phyloP scores from a whole-genome alignment of 2,888 invertebrate genomes.

The Zootermopsis nevadensis region DNA sequence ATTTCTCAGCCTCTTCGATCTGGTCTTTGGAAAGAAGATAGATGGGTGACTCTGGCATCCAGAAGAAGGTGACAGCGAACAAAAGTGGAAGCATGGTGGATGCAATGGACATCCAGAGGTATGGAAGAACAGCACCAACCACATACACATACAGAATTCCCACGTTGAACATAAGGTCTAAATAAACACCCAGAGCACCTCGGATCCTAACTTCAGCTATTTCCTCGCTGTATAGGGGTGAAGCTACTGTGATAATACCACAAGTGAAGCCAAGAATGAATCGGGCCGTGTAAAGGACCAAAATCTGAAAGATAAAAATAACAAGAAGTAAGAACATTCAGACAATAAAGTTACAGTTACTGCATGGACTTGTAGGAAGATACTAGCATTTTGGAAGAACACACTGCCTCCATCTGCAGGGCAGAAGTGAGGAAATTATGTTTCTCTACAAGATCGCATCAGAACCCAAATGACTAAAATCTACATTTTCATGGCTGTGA shows the following conservation, averaged over 20 bases:
- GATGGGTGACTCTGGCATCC: slow-evolving; percentile 87
- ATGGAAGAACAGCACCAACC: slow-evolving; percentile 78
- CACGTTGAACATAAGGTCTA: slow-evolving; percentile 77
- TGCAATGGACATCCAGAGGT: slow-evolving; percentile 70
- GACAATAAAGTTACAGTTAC: no score
- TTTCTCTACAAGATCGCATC: no score
- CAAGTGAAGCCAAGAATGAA: slow-evolving; percentile 74
- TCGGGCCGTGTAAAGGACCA: slow-evolving; percentile 68
- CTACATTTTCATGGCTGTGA: no score
- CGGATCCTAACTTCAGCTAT: slow-evolving; percentile 83
- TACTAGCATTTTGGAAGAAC: no score
- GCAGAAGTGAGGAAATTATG: no score
- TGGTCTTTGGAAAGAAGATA: slow-evolving; percentile 72
- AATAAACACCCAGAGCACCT: slow-evolving; percentile 84
- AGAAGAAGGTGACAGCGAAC: slow-evolving; percentile 72
- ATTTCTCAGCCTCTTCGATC: slow-evolving; percentile 70
- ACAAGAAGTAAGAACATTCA: no score
- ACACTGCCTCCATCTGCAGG: no score
- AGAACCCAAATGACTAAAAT: no score
- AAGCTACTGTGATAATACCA: slow-evolving; percentile 77
- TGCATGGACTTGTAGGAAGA: no score
- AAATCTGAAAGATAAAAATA: slow-evolving; percentile 57
- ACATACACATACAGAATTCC: slow-evolving; percentile 78
- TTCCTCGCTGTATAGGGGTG: slow-evolving; percentile 90
- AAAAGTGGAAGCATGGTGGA: slow-evolving; percentile 72